Evolutionary conservation across 35 echinoderm and acorn worm species (phyloP), one percentile per base, ranked within the genome.

Genomic region (Eucidaris tribuloides): DNA sequence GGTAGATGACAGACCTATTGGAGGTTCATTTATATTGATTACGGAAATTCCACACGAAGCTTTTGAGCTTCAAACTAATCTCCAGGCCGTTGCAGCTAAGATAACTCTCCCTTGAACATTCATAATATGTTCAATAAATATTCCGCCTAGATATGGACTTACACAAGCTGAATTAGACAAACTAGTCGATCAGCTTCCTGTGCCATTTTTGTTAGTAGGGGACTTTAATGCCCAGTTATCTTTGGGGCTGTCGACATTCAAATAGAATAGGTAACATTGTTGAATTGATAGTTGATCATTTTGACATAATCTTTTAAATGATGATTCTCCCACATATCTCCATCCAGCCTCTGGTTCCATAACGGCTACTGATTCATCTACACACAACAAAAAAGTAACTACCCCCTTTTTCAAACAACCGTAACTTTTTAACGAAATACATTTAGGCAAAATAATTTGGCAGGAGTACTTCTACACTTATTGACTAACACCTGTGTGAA

Each of bases 301-400:
- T 79, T 79, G 76, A 79, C 49, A n/a, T 79, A 2, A 44, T 79
- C 45, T 46, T 25, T 79, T 79, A 25, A 79, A 79, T 79, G 76
- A 79, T 79, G 42, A 45, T 46, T 79, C 43, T 48, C 28, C 28
- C 40, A 74, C 68, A 37, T 74, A 74, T 24, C 68, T 74, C 40
- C 68, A 74, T 25, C 42, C 76, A 23, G 43, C 76, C 43, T 45
- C 76, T 35, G 39, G 37, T 46, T 45, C 76, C 37, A 39, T 48
- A 7, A 24, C 42, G 43, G 76, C 76, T 45, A 79, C 49, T 46
- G 42, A 79, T 79, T 35, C 49, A 7, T 79, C 76, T 29, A 62
- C n/a, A n/a, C n/a, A n/a, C n/a, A n/a, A n/a, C n/a, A n/a, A n/a
- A n/a, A n/a, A n/a, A n/a, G n/a, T n/a, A n/a, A n/a, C n/a, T n/a